Percentiles rank a stretch among this genome's conserved stretches.
Conservation (phyloP, 2,888 invertebrate species). For the Epinotia brunnichana region DNA sequence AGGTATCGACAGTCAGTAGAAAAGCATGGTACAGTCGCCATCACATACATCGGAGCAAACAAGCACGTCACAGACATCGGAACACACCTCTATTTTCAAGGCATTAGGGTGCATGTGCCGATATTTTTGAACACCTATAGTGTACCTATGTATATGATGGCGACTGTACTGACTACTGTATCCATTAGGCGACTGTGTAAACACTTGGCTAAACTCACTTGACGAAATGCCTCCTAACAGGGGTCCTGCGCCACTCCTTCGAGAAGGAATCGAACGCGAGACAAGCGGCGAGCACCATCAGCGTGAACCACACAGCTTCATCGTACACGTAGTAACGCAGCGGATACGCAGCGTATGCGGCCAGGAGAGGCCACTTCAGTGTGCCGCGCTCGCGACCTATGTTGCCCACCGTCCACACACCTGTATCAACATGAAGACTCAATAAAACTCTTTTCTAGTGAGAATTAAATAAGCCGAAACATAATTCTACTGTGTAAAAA, state of each 20-base stretch:
- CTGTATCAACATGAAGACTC: slow-evolving; percentile 75
- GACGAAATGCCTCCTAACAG: slow-evolving; percentile 71
- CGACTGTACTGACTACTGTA: too few species aligned
- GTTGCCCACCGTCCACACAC: slow-evolving; percentile 95
- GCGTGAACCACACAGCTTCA: slow-evolving; percentile 87
- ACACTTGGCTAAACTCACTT: slow-evolving; percentile 56
- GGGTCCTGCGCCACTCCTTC: slow-evolving; percentile 90
- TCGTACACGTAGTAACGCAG: slow-evolving; percentile 89
- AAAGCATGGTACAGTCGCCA: too few species aligned
- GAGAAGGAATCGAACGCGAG: slow-evolving; percentile 89
- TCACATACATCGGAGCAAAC: too few species aligned
- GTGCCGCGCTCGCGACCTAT: slow-evolving; percentile 92
- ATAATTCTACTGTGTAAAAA: slow-evolving; percentile 7
- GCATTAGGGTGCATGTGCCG: too few species aligned
- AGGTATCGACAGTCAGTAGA: too few species aligned
- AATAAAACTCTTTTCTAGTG: background rate
- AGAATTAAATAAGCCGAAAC: background rate
- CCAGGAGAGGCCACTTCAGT: slow-evolving; percentile 87
- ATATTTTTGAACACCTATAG: too few species aligned
- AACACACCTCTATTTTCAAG: too few species aligned
- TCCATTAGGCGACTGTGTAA: too few species aligned
- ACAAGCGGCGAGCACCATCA: slow-evolving; percentile 86
- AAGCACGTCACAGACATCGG: too few species aligned
- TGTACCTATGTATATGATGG: too few species aligned
- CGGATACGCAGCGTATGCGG: slow-evolving; percentile 87